Percentiles rank a stretch among this genome's conserved stretches.
Evolutionary conservation across 2,113 vertebrate genomes (phyloP).

Genomic region (Ammospiza nelsoni): DNA sequence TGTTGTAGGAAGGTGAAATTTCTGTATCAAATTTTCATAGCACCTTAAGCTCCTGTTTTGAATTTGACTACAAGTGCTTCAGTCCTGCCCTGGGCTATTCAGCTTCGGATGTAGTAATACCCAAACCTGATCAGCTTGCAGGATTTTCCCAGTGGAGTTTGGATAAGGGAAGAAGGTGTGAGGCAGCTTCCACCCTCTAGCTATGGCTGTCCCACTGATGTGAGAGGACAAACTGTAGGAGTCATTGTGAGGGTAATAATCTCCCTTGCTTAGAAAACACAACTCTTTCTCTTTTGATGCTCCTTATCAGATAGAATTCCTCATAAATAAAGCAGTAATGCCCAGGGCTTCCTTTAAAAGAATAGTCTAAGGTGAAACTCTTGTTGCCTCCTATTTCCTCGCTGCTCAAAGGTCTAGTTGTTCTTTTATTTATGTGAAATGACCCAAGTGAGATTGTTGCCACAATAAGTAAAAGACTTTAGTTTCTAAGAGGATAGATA

Average conservation of each 20-base stretch:
- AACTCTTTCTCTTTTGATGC: not conserved
- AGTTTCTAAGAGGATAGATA: not conserved
- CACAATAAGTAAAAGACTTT: not conserved
- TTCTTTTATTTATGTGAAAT: not conserved
- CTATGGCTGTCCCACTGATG: not conserved
- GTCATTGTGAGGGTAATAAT: not conserved
- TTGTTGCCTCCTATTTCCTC: not conserved
- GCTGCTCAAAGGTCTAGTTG: not conserved
- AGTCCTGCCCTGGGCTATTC: not conserved
- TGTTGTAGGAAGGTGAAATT: not conserved
- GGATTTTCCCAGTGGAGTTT: not conserved
- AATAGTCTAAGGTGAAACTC: not conserved
- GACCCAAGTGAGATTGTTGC: not conserved
- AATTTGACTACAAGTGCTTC: not conserved
- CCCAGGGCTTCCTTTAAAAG: not conserved
- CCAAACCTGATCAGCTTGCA: not conserved
- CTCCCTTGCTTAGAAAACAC: not conserved
- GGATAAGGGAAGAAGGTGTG: not conserved
- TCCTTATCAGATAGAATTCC: not conserved
- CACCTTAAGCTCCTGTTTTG: not conserved
- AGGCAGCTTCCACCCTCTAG: not conserved
- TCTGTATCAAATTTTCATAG: slow-evolving; percentile 3
- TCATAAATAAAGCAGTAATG: not conserved
- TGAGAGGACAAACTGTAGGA: not conserved
- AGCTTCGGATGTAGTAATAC: not conserved